Conservation (phyloP, 2,797 vertebrate species). For the Nasua narica region DNA sequence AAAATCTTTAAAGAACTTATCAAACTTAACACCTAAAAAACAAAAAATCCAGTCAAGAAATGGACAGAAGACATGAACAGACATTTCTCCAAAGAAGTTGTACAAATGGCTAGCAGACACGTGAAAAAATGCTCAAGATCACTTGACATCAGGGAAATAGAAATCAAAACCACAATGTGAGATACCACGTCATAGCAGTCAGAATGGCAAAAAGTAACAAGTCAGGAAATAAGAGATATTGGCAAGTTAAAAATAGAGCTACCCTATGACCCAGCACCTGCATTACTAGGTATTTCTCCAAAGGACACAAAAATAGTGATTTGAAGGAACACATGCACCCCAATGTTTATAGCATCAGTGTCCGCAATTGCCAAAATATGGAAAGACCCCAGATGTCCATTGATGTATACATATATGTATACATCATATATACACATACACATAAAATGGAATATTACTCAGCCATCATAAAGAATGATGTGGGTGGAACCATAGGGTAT, state of each 20-base stretch:
- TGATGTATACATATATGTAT: too few species aligned
- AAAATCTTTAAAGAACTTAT: neutral
- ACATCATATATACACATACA: too few species aligned
- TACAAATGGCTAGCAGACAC: neutral
- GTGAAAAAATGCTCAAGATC: neutral
- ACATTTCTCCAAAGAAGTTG: neutral
- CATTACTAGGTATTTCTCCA: neutral
- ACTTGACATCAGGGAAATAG: neutral
- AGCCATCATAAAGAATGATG: too few species aligned
- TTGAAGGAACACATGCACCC: too few species aligned
- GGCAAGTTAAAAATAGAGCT: neutral
- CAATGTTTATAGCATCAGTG: too few species aligned
- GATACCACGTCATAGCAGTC: neutral
- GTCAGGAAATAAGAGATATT: neutral
- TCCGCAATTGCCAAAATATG: too few species aligned
- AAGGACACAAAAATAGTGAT: too few species aligned
- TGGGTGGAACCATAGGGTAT: too few species aligned
- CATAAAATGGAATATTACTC: too few species aligned
- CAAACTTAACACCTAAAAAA: neutral
- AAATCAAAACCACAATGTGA: neutral
- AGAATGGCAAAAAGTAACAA: neutral
- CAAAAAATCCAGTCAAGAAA: neutral
- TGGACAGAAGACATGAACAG: neutral
- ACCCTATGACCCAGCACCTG: neutral
- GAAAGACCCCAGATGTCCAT: too few species aligned